phyloP scores from a whole-genome alignment of 2,888 invertebrate genomes.

The Pollenia amentaria region DNA sequence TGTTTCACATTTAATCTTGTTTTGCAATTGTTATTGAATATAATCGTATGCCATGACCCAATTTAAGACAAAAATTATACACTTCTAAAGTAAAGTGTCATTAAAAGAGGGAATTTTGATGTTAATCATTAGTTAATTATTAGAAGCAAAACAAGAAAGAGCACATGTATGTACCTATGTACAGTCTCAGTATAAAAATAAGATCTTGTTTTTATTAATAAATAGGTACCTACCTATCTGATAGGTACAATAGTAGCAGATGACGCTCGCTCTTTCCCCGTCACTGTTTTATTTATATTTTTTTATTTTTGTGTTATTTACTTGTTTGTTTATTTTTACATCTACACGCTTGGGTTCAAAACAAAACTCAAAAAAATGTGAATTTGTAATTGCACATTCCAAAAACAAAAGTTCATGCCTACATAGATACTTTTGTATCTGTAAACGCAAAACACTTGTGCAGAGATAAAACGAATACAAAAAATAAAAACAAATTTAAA shows the following conservation, averaged over 20 bases:
- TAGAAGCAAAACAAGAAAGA: conserved; percentile 44
- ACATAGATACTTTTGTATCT: conserved; percentile 3
- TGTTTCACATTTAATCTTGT: conserved; percentile 13
- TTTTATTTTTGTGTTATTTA: conserved; percentile 53
- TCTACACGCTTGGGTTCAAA: conserved; percentile 57
- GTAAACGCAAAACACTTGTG: conserved; percentile 61
- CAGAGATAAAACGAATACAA: conserved; percentile 31
- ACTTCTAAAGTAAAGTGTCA: not conserved
- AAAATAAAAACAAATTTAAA: conserved; percentile 36
- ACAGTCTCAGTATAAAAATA: conserved; percentile 65
- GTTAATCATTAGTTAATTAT: conserved; percentile 31
- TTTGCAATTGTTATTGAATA: not conserved
- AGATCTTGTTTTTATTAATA: conserved; percentile 49
- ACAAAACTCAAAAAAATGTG: conserved; percentile 70
- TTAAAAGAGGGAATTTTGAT: conserved; percentile 11
- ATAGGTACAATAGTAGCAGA: conserved; percentile 32
- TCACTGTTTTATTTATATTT: conserved; percentile 1
- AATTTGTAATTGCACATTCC: conserved; percentile 62
- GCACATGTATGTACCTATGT: conserved; percentile 60
- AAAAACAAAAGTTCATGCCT: conserved; percentile 27
- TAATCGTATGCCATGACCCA: not conserved
- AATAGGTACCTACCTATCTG: not conserved
- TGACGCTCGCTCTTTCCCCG: conserved; percentile 48
- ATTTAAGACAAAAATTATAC: conserved; percentile 17
- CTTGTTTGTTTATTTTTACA: conserved; percentile 67